phyloP scores from a whole-genome alignment of 2,888 invertebrate genomes.

The Thyatira batis region DNA sequence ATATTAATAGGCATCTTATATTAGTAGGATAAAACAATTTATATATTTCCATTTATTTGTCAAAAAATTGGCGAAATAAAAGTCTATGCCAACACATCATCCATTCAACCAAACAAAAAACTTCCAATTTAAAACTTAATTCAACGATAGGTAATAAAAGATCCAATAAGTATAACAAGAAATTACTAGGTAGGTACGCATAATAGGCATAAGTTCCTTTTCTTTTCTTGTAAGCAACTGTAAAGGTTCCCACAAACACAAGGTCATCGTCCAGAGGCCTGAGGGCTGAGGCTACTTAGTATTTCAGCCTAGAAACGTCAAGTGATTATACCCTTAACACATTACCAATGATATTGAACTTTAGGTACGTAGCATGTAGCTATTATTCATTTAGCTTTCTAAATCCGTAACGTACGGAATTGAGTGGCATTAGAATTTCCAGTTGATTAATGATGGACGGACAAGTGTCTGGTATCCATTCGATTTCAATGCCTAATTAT shows the following conservation, averaged over 20 bases:
- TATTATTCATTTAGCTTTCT: neutral
- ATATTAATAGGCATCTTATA: no score
- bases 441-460: neutral
- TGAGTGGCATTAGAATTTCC: neutral
- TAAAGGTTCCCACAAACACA: neutral
- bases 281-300: neutral
- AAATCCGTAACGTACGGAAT: neutral
- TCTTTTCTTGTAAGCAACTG: neutral
- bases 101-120: no score
- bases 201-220: neutral
- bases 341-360: constrained; percentile 4
- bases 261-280: neutral
- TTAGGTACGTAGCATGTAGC: neutral
- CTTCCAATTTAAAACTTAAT: no score
- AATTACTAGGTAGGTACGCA: no score
- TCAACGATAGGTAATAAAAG: neutral
- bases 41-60: no score
- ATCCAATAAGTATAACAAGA: neutral
- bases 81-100: no score
- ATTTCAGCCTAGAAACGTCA: neutral
- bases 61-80: no score
- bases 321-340: neutral
- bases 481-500: neutral
- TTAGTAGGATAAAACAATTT: no score
- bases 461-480: neutral